These are phyloP conservation scores for Drosophila phalerata DNA, from an alignment of 2,888 invertebrate species.

Conservation along the genomic window DNA sequence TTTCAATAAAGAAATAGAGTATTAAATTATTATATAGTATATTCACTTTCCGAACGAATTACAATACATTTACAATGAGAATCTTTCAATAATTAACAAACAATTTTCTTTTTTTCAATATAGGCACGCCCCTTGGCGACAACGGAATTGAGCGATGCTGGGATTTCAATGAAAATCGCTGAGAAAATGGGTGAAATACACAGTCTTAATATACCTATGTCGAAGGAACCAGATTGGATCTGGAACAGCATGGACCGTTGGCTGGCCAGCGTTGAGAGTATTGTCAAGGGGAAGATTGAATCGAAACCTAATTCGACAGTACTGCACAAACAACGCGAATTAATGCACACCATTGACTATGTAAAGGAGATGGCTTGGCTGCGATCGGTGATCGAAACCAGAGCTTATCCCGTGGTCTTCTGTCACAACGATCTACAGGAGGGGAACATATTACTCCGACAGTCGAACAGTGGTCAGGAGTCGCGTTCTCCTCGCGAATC, in stretches of 20 bases:
- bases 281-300: constrained; percentile 84
- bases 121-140: constrained; percentile 94
- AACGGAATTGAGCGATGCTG: constrained; percentile 92
- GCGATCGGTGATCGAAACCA: constrained; percentile 87
- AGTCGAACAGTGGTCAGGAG: constrained; percentile 65
- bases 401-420: constrained; percentile 93
- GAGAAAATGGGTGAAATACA: constrained; percentile 98
- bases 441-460: constrained; percentile 88
- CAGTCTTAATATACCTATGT: constrained; percentile 96
- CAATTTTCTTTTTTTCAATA: constrained; percentile 18
- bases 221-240: constrained; percentile 97
- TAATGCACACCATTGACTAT: constrained; percentile 86
- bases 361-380: constrained; percentile 90
- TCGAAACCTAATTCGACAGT: constrained; percentile 82
- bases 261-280: constrained; percentile 86
- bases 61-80: no score
- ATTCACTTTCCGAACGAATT: no score
- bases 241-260: constrained; percentile 96
- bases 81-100: neutral
- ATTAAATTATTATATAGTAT: no score
- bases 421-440: constrained; percentile 98
- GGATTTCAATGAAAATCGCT: constrained; percentile 94
- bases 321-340: constrained; percentile 64
- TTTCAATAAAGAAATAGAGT: no score
- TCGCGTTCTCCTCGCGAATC: constrained; percentile 65